phyloP scores from a whole-genome alignment of 1,140 invertebrate species.

The Pinna nobilis region DNA sequence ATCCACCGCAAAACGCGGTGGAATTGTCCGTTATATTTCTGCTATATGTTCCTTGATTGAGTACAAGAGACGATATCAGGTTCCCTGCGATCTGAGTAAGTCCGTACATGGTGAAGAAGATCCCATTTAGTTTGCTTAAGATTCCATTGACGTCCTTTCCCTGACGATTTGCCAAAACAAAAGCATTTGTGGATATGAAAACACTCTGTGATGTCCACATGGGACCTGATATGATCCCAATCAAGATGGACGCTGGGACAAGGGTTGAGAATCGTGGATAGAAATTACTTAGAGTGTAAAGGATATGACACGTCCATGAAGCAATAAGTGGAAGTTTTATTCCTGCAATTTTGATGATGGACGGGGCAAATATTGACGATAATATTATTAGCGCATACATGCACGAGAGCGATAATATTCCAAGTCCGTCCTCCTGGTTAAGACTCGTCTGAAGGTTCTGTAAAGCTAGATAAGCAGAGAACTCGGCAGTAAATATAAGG shows the following conservation, averaged over 20 bases:
- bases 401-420: constrained; percentile 43
- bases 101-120: constrained; percentile 53
- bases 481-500: constrained; percentile 48
- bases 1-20: constrained; percentile 20
- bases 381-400: constrained; percentile 49
- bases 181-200: constrained; percentile 43
- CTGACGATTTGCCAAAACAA: constrained; percentile 4
- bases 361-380: constrained; percentile 50
- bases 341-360: constrained; percentile 48
- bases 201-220: constrained; percentile 48
- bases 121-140: constrained; percentile 50
- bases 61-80: constrained; percentile 38
- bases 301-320: constrained; percentile 42
- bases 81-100: constrained; percentile 49
- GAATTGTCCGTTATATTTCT: constrained; percentile 4
- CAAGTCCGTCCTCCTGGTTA: constrained; percentile 54
- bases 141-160: background rate
- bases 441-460: constrained; percentile 69
- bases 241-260: constrained; percentile 47
- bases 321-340: constrained; percentile 54
- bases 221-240: constrained; percentile 47
- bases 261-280: constrained; percentile 54
- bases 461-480: constrained; percentile 60
- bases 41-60: constrained; percentile 9
- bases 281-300: constrained; percentile 73